phyloP scores from a whole-genome alignment of 1,140 invertebrate genomes.

The Heliothis subflexa region DNA sequence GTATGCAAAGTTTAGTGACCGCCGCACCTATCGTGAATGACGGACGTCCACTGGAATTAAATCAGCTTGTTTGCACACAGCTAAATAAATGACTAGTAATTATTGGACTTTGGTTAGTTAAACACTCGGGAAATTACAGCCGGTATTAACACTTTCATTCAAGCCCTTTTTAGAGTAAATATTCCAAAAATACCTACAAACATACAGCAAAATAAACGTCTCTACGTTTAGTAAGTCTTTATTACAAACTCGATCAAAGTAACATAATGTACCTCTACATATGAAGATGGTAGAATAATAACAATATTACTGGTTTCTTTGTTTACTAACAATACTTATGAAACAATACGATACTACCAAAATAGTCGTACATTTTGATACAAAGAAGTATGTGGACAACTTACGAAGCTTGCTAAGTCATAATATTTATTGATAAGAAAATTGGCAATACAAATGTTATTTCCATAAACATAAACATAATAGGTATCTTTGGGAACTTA shows the following conservation, averaged over 20 bases:
- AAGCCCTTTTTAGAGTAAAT: background rate
- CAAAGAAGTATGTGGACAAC: background rate
- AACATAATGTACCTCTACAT: conserved; percentile 11
- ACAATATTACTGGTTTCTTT: conserved; percentile 16
- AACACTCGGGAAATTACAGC: conserved; percentile 24
- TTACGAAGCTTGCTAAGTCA: background rate
- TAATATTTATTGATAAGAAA: conserved; percentile 12
- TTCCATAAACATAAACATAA: background rate
- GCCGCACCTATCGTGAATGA: conserved; percentile 28
- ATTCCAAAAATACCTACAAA: background rate
- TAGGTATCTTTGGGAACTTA: background rate
- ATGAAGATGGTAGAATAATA: conserved; percentile 7
- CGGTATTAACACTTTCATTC: conserved; percentile 22
- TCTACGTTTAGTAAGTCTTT: background rate
- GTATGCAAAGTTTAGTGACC: conserved; percentile 14
- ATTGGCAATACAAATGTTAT: background rate
- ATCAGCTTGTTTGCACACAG: conserved; percentile 28
- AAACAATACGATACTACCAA: background rate
- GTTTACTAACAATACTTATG: conserved; percentile 24
- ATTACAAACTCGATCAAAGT: conserved; percentile 2
- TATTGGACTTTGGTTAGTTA: conserved; percentile 31
- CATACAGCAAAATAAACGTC: background rate
- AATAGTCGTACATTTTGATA: background rate
- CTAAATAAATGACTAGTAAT: conserved; percentile 35
- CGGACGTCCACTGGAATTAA: conserved; percentile 25